Evolutionary conservation across 2,888 invertebrate species (phyloP), one percentile per base, ranked within the genome.

Genomic region (Synergus umbraculus): DNA sequence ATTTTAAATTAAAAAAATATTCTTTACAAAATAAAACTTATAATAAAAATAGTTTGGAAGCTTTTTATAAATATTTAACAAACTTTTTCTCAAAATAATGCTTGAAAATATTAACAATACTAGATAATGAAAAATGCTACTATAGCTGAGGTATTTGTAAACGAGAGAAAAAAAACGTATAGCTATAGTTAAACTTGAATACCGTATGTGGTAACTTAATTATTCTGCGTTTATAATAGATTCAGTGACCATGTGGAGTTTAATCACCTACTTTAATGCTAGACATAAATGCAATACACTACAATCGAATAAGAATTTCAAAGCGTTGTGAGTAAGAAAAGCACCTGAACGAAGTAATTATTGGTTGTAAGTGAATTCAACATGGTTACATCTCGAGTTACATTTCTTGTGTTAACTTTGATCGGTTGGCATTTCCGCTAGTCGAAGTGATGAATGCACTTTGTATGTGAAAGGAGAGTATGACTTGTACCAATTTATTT

Each of bases 221-320:
- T 54, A 69, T 49, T 69, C 69, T 46, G 13, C 49, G 29, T 15
- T 46, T 29, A 29, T 49, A 69, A 69, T 69, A 22, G 22, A 46
- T 4, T 69, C 49, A 49, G 49, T 69, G 69, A 29, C 69, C 46
- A 15, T 73, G 73, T 73, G 15, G n/a, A 73, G 54, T 73, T 54
- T 73, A 73, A 54, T 73, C 49, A 41, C 54, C 12, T 10, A 22
- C 60, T 60, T 22, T 22, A 9, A 10, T 60, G 2, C 22, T 60
- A 60, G 22, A 60, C 4, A 10, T 60, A 60, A 60, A 60, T 12
- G 12, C 3, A 22, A 22, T 18, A 4, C 13, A 46, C 5, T 37
- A 46, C 60, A 60, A 22, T 10, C 54, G 49, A 54, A 13, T 54
- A 73, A 9, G 29, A 73, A 44, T 54, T 9, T n/a, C 10, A 73